Evolutionary conservation across 2,113 vertebrate genomes (phyloP).

Genomic region (Myotis yumanensis): DNA sequence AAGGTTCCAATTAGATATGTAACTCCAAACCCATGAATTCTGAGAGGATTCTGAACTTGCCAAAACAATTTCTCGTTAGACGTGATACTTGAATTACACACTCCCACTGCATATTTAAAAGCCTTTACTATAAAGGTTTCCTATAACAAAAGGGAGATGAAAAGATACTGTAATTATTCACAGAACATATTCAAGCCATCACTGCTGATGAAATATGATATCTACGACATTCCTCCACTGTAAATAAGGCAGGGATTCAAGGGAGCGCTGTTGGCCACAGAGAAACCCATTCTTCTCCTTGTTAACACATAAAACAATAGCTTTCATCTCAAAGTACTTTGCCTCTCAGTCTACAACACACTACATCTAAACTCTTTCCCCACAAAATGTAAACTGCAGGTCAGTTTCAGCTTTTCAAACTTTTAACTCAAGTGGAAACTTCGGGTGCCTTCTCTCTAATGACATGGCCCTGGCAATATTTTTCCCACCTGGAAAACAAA

Average conservation of each 20-base stretch:
- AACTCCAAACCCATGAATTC: slow-evolving; percentile 73
- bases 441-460: neutral
- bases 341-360: neutral
- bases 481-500: neutral
- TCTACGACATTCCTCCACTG: slow-evolving; percentile 39
- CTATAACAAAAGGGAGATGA: slow-evolving; percentile 75
- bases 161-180: slow-evolving; percentile 76
- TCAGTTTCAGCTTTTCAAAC: slow-evolving; percentile 1
- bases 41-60: slow-evolving; percentile 74
- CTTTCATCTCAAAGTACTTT: slow-evolving; percentile 14
- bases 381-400: slow-evolving; percentile 38
- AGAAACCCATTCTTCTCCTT: slow-evolving; percentile 34
- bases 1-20: slow-evolving; percentile 72
- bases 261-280: slow-evolving; percentile 10
- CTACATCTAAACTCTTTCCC: slow-evolving; percentile 2
- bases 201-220: slow-evolving; percentile 70
- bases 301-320: slow-evolving; percentile 61
- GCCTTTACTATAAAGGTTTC: slow-evolving; percentile 70
- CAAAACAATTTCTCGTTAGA: slow-evolving; percentile 73
- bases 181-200: slow-evolving; percentile 62
- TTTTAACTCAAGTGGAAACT: slow-evolving; percentile 16
- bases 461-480: neutral
- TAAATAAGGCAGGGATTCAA: slow-evolving; percentile 64
- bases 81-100: slow-evolving; percentile 69
- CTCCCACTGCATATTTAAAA: slow-evolving; percentile 74